phyloP scores from a whole-genome alignment of 1,140 invertebrate species.

The Epicauta chinensis region DNA sequence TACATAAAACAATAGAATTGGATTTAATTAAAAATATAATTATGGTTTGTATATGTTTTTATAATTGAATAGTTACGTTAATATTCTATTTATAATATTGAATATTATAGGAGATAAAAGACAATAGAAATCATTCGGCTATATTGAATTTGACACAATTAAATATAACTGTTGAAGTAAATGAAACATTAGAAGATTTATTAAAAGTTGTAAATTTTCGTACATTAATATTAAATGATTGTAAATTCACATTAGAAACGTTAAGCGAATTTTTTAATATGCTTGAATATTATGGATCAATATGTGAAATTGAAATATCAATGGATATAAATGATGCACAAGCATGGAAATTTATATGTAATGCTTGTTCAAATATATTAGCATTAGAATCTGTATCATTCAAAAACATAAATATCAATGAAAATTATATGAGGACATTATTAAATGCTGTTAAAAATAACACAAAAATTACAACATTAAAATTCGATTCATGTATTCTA shows the following conservation, averaged over 20 bases:
- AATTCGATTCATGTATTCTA: conserved; percentile 34
- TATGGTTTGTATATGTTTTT: conserved; percentile 17
- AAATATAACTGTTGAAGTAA: conserved; percentile 33
- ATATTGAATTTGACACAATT: conserved; percentile 32
- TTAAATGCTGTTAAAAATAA: conserved; percentile 30
- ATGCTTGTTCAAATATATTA: conserved; percentile 27
- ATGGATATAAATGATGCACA: conserved; percentile 32
- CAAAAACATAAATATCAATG: conserved; percentile 32
- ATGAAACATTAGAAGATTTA: conserved; percentile 37
- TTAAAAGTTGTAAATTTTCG: conserved; percentile 35
- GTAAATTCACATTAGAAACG: conserved; percentile 31
- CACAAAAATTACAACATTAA: conserved; percentile 28
- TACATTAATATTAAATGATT: conserved; percentile 32
- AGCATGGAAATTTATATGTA: conserved; percentile 33
- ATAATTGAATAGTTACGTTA: neutral
- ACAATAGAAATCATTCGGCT: conserved; percentile 36
- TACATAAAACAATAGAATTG: conserved; percentile 34
- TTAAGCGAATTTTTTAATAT: conserved; percentile 36
- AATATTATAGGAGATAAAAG: conserved; percentile 33
- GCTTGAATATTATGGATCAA: conserved; percentile 36
- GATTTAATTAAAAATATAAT: conserved; percentile 34
- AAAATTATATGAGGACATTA: conserved; percentile 31
- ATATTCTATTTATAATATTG: neutral
- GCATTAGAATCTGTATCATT: conserved; percentile 30
- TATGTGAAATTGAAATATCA: conserved; percentile 30